A percentile compares a stretch with the other conserved stretches of the same genome.
phyloP scores from a whole-genome alignment of 2,797 vertebrate genomes.

The Poeciliopsis gracilis region DNA sequence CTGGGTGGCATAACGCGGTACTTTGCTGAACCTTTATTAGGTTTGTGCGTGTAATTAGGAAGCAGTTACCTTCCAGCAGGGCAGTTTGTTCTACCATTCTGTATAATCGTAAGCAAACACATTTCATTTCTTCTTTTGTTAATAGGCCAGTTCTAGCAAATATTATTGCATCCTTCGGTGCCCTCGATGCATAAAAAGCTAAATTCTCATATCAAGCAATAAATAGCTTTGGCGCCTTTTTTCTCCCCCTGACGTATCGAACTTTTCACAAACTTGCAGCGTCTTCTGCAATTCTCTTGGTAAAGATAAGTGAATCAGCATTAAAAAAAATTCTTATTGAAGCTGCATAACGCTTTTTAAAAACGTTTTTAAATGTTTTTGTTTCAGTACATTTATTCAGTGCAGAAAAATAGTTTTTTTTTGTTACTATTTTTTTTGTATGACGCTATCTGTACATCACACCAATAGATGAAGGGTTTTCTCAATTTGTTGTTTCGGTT shows the following conservation, averaged over 20 bases:
- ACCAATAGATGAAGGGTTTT: background rate
- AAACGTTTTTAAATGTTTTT: background rate
- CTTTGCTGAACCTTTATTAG: background rate
- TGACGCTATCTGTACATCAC: background rate
- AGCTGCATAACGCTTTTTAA: background rate
- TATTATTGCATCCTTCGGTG: background rate
- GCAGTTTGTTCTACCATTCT: background rate
- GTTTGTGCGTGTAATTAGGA: background rate
- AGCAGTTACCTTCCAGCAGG: background rate
- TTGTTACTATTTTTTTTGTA: background rate
- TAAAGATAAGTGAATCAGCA: background rate
- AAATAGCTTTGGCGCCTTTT: background rate
- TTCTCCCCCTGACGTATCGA: background rate
- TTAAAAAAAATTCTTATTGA: background rate
- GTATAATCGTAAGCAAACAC: background rate
- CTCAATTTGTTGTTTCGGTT: background rate
- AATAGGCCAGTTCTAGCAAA: background rate
- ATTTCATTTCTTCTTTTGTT: background rate
- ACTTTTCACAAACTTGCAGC: background rate
- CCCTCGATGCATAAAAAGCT: background rate
- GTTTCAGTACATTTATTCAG: background rate
- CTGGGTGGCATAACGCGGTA: background rate
- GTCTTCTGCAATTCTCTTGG: background rate
- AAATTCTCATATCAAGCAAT: background rate
- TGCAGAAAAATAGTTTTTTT: too few species aligned